Base-by-base conservation (phyloP, 1,140 invertebrate species). In the Dolichoris vasculosae region DNA sequence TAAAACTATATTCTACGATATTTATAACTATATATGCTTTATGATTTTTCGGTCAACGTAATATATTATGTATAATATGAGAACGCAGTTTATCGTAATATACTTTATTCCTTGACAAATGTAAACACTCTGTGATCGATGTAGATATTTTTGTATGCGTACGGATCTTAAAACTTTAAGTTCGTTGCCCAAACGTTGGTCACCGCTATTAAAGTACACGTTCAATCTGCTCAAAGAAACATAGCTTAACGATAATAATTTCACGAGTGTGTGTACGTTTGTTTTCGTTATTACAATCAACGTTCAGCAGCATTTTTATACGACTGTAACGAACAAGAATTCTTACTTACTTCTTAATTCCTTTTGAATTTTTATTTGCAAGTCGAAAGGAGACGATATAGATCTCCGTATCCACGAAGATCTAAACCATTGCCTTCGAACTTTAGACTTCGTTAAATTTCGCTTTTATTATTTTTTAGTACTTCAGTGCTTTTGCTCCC, bases 1-100 rank as follows among this genome's bases (percentile, higher is more conserved):
- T 93, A 92, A 93, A 93, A 93, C 92, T 93, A 93, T 90, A 91
- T 89, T 88, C 90, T 92, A 92, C 89, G 89, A 90, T 93, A 92
- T 91, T 88, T 88, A 88, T 89, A 82, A 86, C 85, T 89, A 87
- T 88, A 88, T 84, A 86, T 64, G 86, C 86, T 87, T 87, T 89
- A 88, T 87, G 86, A 78, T 86, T 85, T 84, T 87, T 59, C 87
- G 87, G 35, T 83, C 85, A 86, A 86, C 80, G 80, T 86, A 89
- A 89, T 90, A 89, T 89, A 88, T 88, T 86, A 88, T 87, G 86
- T 89, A 85, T 88, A 84, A 84, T 81, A 86, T 78, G 82, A 85
- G 75, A 87, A 82, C 84, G 85, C 84, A 85, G 82, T 76, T 80
- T 83, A 84, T 86, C 76, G 51, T 86, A 83, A 87, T 87, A 88